These are phyloP conservation scores for Sterrhoptilus dennistouni DNA, from an alignment of 2,113 vertebrate genomes.

Conservation along the genomic window DNA sequence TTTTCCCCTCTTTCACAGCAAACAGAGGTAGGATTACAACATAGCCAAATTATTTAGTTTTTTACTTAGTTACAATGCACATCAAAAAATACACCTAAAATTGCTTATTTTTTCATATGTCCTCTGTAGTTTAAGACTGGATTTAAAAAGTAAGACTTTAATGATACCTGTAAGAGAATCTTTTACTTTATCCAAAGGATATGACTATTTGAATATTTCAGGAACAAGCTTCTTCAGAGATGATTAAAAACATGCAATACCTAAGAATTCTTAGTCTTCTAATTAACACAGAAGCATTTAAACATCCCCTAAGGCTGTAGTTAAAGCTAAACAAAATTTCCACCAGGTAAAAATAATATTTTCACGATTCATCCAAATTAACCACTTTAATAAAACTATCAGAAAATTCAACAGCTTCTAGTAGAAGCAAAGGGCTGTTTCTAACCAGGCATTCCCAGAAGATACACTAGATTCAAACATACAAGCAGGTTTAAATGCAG, in stretches of 20 bases:
- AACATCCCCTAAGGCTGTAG: neutral
- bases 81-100: neutral
- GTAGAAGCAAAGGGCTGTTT: neutral
- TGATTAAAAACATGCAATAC: neutral
- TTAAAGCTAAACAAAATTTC: neutral
- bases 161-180: neutral
- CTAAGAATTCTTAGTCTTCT: neutral
- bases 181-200: neutral
- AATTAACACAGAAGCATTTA: neutral
- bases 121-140: neutral
- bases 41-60: neutral
- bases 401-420: neutral
- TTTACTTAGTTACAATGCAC: neutral
- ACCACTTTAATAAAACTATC: neutral
- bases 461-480: neutral
- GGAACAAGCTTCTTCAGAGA: neutral
- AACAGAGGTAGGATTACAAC: neutral
- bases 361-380: neutral
- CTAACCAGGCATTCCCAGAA: neutral
- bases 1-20: neutral
- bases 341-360: neutral
- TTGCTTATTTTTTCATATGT: neutral
- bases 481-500: neutral
- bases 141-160: neutral
- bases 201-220: neutral